Percentiles rank a stretch among this genome's conserved stretches.
Conservation (phyloP, 2,888 invertebrate genomes). For the Oxytorus armatus region DNA sequence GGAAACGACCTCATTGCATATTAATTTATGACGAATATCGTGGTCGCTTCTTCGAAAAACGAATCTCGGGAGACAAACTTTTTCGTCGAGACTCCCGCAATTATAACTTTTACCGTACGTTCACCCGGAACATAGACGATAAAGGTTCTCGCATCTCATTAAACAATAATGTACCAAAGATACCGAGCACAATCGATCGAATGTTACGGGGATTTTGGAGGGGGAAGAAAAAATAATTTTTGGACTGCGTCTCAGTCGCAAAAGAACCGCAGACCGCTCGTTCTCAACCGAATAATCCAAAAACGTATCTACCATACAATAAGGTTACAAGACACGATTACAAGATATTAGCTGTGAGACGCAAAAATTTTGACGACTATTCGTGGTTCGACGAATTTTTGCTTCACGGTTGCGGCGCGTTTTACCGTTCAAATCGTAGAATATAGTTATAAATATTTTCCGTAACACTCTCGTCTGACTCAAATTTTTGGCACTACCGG, state of each 20-base stretch:
- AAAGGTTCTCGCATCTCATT: slow-evolving; percentile 14
- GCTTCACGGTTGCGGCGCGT: slow-evolving; percentile 46
- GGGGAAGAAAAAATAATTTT: slow-evolving; percentile 14
- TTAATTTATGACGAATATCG: slow-evolving; percentile 10
- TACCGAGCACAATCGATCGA: slow-evolving; percentile 21
- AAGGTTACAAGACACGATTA: not conserved
- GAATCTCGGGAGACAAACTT: not conserved
- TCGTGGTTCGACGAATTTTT: slow-evolving; percentile 50
- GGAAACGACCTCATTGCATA: slow-evolving; percentile 4
- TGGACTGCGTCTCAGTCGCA: not conserved
- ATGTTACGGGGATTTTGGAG: not conserved
- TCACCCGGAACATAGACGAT: not conserved
- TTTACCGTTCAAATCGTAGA: slow-evolving; percentile 43
- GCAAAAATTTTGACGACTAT: slow-evolving; percentile 46
- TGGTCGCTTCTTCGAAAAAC: not conserved
- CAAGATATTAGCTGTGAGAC: slow-evolving; percentile 29
- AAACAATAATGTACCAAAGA: slow-evolving; percentile 22
- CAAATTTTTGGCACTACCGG: slow-evolving; percentile 36
- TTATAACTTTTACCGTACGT: slow-evolving; percentile 16
- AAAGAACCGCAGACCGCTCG: not conserved
- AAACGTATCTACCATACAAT: not conserved
- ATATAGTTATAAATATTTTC: slow-evolving; percentile 23
- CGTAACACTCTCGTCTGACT: slow-evolving; percentile 8
- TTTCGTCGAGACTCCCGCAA: not conserved
- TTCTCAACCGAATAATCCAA: slow-evolving; percentile 5